Conservation (phyloP, 1,140 invertebrate genomes). For the Panagrolaimus sp. region DNA sequence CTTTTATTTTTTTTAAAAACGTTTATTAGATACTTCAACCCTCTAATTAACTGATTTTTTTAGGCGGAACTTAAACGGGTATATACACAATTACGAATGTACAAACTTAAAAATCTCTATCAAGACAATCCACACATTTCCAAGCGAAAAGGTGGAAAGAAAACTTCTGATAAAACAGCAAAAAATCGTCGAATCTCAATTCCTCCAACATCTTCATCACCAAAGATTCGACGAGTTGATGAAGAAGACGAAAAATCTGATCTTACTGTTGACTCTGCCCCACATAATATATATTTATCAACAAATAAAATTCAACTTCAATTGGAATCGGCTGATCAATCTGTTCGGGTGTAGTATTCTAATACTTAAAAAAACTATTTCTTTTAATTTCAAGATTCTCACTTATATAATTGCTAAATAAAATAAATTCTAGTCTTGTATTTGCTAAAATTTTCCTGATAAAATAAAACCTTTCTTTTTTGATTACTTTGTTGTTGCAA, state of each 20-base stretch:
- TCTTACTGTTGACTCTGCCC: slow-evolving; percentile 58
- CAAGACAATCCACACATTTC: slow-evolving; percentile 91
- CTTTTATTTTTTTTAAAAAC: too few relatives aligned
- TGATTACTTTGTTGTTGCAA: not conserved
- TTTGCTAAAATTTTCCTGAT: too few relatives aligned
- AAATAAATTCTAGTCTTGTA: too few relatives aligned
- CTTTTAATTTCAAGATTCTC: not conserved
- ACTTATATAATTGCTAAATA: too few relatives aligned
- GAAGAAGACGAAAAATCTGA: slow-evolving; percentile 58
- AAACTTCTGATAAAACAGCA: slow-evolving; percentile 78
- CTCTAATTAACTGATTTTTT: too few relatives aligned
- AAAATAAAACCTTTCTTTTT: too few relatives aligned
- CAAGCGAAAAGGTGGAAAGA: slow-evolving; percentile 80
- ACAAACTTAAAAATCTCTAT: slow-evolving; percentile 81
- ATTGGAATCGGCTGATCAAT: slow-evolving; percentile 37
- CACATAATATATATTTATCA: slow-evolving; percentile 55
- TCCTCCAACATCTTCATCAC: slow-evolving; percentile 44
- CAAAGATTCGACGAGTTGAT: slow-evolving; percentile 45
- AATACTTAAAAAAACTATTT: too few relatives aligned
- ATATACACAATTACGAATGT: slow-evolving; percentile 71
- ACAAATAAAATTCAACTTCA: slow-evolving; percentile 53
- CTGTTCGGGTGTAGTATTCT: slow-evolving; percentile 49
- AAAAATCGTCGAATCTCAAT: slow-evolving; percentile 60
- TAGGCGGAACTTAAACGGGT: slow-evolving; percentile 81
- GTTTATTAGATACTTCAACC: too few relatives aligned